These are phyloP conservation scores for Fregetta grallaria DNA, from an alignment of 2,113 vertebrate species.

Conservation along the genomic window DNA sequence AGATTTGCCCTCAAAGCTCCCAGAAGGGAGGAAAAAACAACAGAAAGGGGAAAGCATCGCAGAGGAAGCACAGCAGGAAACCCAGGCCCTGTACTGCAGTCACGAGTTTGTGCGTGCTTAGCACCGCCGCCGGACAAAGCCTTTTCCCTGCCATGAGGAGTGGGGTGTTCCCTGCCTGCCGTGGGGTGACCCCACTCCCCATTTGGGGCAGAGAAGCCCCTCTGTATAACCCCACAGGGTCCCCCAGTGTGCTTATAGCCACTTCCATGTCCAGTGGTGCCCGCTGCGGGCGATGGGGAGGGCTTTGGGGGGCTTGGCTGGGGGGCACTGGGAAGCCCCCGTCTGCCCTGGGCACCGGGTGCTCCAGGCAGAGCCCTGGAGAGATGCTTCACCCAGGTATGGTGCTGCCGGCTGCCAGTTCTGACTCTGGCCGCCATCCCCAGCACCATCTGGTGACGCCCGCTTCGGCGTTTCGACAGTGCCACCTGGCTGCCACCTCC, in stretches of 20 bases:
- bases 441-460: neutral
- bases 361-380: neutral
- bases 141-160: rapidly evolving
- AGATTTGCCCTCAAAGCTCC: neutral
- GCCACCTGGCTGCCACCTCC: slow-evolving; percentile 66
- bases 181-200: neutral
- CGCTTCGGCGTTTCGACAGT: slow-evolving; percentile 35
- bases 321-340: neutral
- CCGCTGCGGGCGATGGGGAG: rapidly evolving
- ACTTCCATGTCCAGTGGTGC: rapidly evolving
- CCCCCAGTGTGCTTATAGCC: rapidly evolving
- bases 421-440: neutral
- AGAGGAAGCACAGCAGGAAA: neutral
- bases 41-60: neutral
- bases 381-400: neutral
- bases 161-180: neutral
- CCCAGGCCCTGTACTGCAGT: neutral
- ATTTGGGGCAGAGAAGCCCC: neutral
- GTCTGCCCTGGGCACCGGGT: rapidly evolving
- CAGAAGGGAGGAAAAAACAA: neutral
- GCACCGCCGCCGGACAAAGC: neutral
- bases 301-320: neutral
- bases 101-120: neutral
- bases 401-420: neutral
- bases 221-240: neutral